A percentile compares a stretch with the other conserved stretches of the same genome.
Conservation (phyloP, 2,888 invertebrate genomes). For the Oligia latruncula region DNA sequence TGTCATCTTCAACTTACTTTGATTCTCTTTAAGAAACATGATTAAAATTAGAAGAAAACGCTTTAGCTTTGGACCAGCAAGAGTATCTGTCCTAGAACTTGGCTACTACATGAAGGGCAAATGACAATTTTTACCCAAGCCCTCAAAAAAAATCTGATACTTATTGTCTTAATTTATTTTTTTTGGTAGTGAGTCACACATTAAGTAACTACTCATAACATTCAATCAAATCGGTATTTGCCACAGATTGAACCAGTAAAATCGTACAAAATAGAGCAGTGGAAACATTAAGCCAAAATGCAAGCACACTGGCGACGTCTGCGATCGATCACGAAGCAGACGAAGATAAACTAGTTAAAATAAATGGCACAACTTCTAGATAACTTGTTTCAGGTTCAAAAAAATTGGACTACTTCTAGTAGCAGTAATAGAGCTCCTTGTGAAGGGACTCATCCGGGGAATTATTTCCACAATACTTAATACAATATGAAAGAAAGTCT, state of each 20-base stretch:
- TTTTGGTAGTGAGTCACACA: not conserved
- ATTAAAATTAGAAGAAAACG: not conserved
- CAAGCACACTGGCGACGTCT: conserved; percentile 30
- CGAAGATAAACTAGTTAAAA: conserved; percentile 44
- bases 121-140: not conserved
- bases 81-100: not conserved
- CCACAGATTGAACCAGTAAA: not conserved
- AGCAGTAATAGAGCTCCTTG: not conserved
- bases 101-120: not conserved
- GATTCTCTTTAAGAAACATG: not conserved
- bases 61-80: not conserved
- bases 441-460: not conserved
- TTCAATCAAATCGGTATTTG: not conserved
- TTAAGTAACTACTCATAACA: not conserved
- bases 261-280: not conserved
- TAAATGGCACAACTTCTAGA: conserved; percentile 29
- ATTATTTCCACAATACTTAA: too few relatives aligned
- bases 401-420: conserved; percentile 2
- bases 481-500: not conserved
- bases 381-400: conserved; percentile 31
- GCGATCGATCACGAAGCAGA: conserved; percentile 40
- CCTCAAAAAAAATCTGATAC: not conserved
- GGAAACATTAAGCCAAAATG: conserved; percentile 15
- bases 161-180: not conserved
- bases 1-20: not conserved